Base-by-base conservation (phyloP, 2,888 invertebrate genomes). In the Spicauda simplicius region DNA sequence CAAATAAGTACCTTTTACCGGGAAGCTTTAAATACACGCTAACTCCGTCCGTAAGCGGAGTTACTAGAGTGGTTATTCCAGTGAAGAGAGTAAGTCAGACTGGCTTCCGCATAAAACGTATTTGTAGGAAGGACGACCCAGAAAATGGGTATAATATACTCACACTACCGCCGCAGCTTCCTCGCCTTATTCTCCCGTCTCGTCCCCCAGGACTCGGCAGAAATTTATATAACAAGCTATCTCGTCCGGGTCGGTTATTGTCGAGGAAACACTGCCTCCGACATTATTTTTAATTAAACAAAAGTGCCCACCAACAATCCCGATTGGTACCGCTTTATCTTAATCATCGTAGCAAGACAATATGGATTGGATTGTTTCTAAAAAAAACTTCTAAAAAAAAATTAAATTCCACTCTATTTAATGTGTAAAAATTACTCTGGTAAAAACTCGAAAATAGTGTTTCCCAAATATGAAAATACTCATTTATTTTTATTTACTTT, bases 81-180 rank as follows among this genome's bases (percentile, higher is more conserved):
- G 48, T 77, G 78, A 68, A 70, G 61, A 70, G 61, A 65, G 66
- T 56, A 69, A 78, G 80, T 81, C 84, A 83, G 88, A 87, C 90
- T 91, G 86, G 91, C 92, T 91, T 91, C 91, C 92, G 91, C 87
- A 90, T 92, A 92, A 91, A 93, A 90, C 91, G 92, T 93, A 93
- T 93, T 93, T 93, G 93, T 92, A 88, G 91, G 91, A 92, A 93
- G 91, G 93, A 92, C 93, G 93, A 92, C 91, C 91, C 92, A 93
- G 93, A 92, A 93, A 93, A 93, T 92, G 90, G 91, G 90, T 92
- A 93, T 92, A 91, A 92, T 93, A 88, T 91, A 91, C 93, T 91
- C 92, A 91, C 90, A 92, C 92, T 90, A 88, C 25, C 85, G 77
- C 74, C 78, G 84, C 84, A 82, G 84, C 87, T 87, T 77, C 87